Evolutionary conservation across 1,140 invertebrate species (phyloP).

Genomic region (Aleiodes sp.): DNA sequence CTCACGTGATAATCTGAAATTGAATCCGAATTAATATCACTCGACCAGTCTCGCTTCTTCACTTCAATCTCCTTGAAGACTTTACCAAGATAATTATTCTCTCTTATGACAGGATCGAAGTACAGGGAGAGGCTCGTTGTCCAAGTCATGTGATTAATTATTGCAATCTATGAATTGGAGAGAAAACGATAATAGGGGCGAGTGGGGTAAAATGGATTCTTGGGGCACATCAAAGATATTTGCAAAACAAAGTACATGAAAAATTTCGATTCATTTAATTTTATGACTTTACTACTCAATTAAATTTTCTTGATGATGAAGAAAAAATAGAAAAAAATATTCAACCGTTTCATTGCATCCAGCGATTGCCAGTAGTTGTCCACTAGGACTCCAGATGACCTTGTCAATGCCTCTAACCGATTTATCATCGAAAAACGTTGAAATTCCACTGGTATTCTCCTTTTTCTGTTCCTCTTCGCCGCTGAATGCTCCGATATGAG

Average conservation of each 20-base stretch:
- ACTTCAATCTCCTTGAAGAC: slow-evolving; percentile 53
- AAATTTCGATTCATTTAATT: too few relatives aligned
- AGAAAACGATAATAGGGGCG: slow-evolving; percentile 22
- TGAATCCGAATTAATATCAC: slow-evolving; percentile 43
- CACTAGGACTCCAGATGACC: slow-evolving; percentile 58
- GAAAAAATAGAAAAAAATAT: too few relatives aligned
- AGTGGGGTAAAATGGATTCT: too few relatives aligned
- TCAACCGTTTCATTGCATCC: slow-evolving; percentile 60
- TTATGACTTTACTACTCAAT: too few relatives aligned
- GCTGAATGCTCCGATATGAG: slow-evolving; percentile 52
- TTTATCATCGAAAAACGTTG: slow-evolving; percentile 32
- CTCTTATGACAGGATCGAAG: slow-evolving; percentile 55
- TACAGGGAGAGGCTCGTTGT: slow-evolving; percentile 53
- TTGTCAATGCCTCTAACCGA: slow-evolving; percentile 55
- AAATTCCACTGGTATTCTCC: slow-evolving; percentile 9
- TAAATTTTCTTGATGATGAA: not conserved
- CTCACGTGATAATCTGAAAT: slow-evolving; percentile 33
- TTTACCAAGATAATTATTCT: slow-evolving; percentile 53
- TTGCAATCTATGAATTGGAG: slow-evolving; percentile 46
- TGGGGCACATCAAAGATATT: too few relatives aligned
- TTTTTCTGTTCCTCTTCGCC: slow-evolving; percentile 43
- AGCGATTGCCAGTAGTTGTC: slow-evolving; percentile 58
- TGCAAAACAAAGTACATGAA: too few relatives aligned
- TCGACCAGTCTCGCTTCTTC: slow-evolving; percentile 37
- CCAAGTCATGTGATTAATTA: slow-evolving; percentile 62